phyloP scores from a whole-genome alignment of 2,888 invertebrate genomes.

The Hyposoter dolosus region DNA sequence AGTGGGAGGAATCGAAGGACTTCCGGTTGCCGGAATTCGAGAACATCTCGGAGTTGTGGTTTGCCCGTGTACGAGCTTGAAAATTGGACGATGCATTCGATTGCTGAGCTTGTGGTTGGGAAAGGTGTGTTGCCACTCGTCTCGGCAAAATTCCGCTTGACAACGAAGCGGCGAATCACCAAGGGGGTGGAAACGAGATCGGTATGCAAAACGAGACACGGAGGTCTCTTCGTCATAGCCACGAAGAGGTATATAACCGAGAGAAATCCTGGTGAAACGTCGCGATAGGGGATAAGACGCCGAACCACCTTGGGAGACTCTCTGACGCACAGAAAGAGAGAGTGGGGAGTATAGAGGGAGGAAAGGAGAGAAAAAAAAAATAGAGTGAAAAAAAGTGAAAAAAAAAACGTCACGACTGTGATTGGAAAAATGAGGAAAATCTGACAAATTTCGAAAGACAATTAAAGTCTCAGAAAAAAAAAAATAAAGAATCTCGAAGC shows the following conservation, averaged over 20 bases:
- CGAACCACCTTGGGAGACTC: slow-evolving; percentile 28
- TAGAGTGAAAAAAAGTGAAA: neutral
- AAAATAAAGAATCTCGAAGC: neutral
- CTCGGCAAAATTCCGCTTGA: slow-evolving; percentile 36
- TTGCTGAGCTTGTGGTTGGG: slow-evolving; percentile 36
- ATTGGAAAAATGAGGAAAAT: neutral
- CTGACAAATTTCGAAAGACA: neutral
- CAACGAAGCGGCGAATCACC: slow-evolving; percentile 37
- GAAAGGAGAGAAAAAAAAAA: neutral
- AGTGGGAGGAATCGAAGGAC: slow-evolving; percentile 20
- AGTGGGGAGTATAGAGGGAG: neutral
- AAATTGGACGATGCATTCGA: slow-evolving; percentile 64
- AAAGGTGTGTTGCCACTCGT: slow-evolving; percentile 54
- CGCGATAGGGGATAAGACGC: slow-evolving; percentile 52
- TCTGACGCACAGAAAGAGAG: slow-evolving; percentile 7
- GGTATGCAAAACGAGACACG: slow-evolving; percentile 59
- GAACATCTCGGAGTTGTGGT: slow-evolving; percentile 44
- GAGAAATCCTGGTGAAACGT: slow-evolving; percentile 58
- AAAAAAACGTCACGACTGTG: neutral
- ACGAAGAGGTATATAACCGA: slow-evolving; percentile 45
- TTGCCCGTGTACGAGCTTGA: neutral
- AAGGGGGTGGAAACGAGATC: slow-evolving; percentile 58
- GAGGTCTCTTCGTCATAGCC: slow-evolving; percentile 47
- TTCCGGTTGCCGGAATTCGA: slow-evolving; percentile 60
- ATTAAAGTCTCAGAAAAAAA: neutral